Evolutionary conservation across 2,113 vertebrate genomes (phyloP).

Genomic region (Zeus faber): DNA sequence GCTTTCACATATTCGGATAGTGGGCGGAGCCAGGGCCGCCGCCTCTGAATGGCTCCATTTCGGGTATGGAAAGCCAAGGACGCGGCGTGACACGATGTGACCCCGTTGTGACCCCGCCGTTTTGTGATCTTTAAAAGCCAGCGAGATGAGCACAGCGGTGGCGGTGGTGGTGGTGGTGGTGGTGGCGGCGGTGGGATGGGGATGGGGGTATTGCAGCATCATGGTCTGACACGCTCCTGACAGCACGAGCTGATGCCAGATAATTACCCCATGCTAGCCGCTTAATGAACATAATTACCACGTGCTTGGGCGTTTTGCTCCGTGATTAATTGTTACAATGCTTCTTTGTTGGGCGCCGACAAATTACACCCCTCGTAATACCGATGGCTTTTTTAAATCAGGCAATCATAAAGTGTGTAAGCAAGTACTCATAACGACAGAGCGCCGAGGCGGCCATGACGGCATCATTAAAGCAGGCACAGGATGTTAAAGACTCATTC

Average conservation of each 20-base stretch:
- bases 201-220: constrained; percentile 72
- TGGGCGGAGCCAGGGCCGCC: no score
- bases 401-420: constrained; percentile 66
- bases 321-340: constrained; percentile 79
- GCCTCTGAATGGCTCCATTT: constrained; percentile 17
- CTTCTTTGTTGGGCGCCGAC: constrained; percentile 76
- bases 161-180: constrained; percentile 18
- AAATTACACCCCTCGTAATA: constrained; percentile 69
- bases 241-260: constrained; percentile 62
- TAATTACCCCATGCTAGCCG: constrained; percentile 75
- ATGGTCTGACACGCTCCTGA: constrained; percentile 60
- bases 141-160: no score
- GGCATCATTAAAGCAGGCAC: constrained; percentile 65
- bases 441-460: constrained; percentile 64
- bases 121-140: no score
- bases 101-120: no score
- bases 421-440: constrained; percentile 65
- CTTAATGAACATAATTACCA: constrained; percentile 80
- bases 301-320: constrained; percentile 69
- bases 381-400: constrained; percentile 67
- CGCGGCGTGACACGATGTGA: no score
- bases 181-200: constrained; percentile 55
- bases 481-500: constrained; percentile 64
- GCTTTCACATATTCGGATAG: no score
- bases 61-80: constrained; percentile 21